Base-by-base conservation (phyloP, 2,888 invertebrate species). In the Petrolisthes manimaculis region DNA sequence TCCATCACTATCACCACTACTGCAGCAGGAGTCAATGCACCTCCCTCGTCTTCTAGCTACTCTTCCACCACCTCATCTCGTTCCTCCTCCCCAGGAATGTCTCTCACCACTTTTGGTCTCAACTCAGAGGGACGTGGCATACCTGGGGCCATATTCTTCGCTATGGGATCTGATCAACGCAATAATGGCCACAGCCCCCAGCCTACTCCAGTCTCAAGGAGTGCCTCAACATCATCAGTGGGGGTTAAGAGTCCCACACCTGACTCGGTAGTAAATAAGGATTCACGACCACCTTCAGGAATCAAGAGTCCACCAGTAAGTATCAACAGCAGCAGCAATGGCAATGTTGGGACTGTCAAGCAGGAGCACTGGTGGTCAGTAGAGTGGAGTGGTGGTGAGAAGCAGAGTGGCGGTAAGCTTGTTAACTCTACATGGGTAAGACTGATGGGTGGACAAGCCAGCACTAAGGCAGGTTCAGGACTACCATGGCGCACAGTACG, bases 81-180 rank as follows among this genome's bases (percentile, higher is more conserved):
- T 37, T 91, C 91, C 51, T 91, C 91, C 24, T 91, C 91, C 8
- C 91, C 91, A 14, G 91, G 91, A 8, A 88, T 91, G 54, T 91
- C 91, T 56, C 85, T 91, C 51, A 91, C 91, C 37, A 91, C 91
- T 6, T 91, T 91, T 61, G 89, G 89, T 24, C 84, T 91, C 53
- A 91, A 88, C 56, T 89, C 91, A 4, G 89, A 91, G 21, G 91
- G 91, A 3, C 89, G 88, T 55, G 91, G 91, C 37, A 88, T 91
- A 9, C 91, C 91, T 24, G 91, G 91, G n/a, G 88, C 91, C 12
- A 91, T 91, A 14, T 91, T 86, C 75, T 91, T 91, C 56, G 89
- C 89, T 24, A 82, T 91, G 14, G 83, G 88, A 3, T 78, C 88
- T 5, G 89, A 91, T 8, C 74, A 83, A 74, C 81, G 82, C 51